Base-by-base conservation (phyloP, 2,797 vertebrate genomes). In the Myotis myotis region DNA sequence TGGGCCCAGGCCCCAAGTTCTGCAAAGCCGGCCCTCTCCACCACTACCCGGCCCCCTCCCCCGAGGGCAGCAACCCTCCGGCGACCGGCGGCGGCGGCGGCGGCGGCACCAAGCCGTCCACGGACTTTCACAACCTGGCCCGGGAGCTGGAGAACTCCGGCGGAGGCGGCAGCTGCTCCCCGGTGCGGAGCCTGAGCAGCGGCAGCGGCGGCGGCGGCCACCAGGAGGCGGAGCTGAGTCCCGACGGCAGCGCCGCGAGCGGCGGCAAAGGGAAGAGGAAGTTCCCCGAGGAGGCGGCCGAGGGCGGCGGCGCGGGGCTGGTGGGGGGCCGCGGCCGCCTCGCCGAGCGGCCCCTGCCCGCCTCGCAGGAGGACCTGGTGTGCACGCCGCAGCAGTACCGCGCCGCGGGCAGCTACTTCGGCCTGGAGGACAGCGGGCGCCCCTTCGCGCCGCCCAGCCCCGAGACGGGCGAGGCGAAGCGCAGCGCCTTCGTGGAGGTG, bases 401-500 rank as follows among this genome's bases (percentile, higher is more conserved):
- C 71, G 91, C 97, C 66, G 66, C 98, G 0, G 96, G 98, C 49
- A 97, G 95, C 97, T 99, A 99, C 78, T 98, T 98, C 91, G 98
- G 99, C 64, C 96, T 99, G 93, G 99, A 99, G 62, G 99, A 99
- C 89, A 98, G 98, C 97, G 98, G 98, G 57, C 98, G 98, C 92
- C 86, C 99, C 28, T 99, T 99, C 96, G 98, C 98, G 0, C 98
- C 99, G 0, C 98, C 99, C 25, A 98, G 98, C 79, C 98, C 98
- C 1, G 99, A 99, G 81, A 98, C 98, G 0, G 97, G 98, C 0
- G 99, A 99, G 95, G 98, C 98, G 60, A 99, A 99, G 96, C 98
- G 99, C 95, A 99, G 99, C 98, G 99, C 99, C 96, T 99, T 99
- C 98, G 99, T 99, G 16, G 99, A 99, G 97, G 99, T 99, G 96